Conservation (phyloP, 92 coral and sea anemone species). For the Ricordea florida region DNA sequence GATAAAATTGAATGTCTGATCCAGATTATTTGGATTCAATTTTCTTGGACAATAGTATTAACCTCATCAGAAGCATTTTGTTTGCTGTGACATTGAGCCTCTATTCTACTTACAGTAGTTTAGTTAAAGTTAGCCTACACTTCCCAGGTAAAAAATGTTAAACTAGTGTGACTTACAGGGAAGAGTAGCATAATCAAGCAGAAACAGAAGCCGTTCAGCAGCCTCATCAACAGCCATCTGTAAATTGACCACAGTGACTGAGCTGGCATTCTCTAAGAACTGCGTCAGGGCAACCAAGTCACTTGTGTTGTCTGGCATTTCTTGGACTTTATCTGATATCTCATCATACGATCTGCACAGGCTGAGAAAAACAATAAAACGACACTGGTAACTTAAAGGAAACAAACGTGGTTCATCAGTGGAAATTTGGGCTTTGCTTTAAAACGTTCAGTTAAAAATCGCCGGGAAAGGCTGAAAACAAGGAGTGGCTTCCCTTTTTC, state of each 20-base stretch:
- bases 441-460: too few species aligned
- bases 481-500: too few species aligned
- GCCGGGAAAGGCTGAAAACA: too few species aligned
- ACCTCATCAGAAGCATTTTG: too few species aligned
- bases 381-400: background rate
- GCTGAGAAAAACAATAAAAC: constrained; percentile 4
- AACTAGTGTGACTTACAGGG: constrained; percentile 65
- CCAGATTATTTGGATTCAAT: too few species aligned
- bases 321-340: constrained; percentile 98
- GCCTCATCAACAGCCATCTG: constrained; percentile 92
- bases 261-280: constrained; percentile 90
- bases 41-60: too few species aligned
- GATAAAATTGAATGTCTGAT: too few species aligned
- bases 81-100: too few species aligned
- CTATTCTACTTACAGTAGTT: background rate
- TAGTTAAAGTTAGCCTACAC: background rate
- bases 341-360: constrained; percentile 93
- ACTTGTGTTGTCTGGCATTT: constrained; percentile 95
- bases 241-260: constrained; percentile 77
- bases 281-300: constrained; percentile 91
- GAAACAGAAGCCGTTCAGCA: constrained; percentile 87
- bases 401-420: too few species aligned
- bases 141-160: background rate
- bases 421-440: too few species aligned
- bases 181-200: constrained; percentile 95